phyloP scores from a whole-genome alignment of 2,797 vertebrate genomes.

The Spea hammondii region DNA sequence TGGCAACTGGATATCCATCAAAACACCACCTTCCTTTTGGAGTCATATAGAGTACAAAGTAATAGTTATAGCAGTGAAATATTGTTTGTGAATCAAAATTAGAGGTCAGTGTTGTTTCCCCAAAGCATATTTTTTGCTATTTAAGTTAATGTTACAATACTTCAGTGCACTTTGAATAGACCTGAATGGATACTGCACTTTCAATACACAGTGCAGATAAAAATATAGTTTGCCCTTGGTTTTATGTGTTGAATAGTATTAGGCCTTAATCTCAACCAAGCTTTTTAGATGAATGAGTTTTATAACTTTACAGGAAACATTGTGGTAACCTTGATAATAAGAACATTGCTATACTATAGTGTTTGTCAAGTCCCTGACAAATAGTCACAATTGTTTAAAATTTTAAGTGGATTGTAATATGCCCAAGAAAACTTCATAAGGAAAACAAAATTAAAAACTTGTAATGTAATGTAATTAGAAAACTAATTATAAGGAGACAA shows the following conservation, averaged over 20 bases:
- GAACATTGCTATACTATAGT: slow-evolving; percentile 32
- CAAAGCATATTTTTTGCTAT: slow-evolving; percentile 38
- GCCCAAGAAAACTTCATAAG: not conserved
- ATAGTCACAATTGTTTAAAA: slow-evolving; percentile 5
- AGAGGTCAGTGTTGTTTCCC: slow-evolving; percentile 48
- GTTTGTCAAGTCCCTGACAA: slow-evolving; percentile 32
- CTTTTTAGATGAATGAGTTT: slow-evolving; percentile 52
- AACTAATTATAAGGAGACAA: no score
- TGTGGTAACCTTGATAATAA: slow-evolving; percentile 48
- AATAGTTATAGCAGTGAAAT: slow-evolving; percentile 16
- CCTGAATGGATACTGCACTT: slow-evolving; percentile 51
- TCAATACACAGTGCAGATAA: slow-evolving; percentile 51
- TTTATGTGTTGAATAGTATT: slow-evolving; percentile 49
- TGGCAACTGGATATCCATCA: not conserved
- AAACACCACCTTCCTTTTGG: slow-evolving; percentile 3
- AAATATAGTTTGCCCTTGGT: slow-evolving; percentile 48
- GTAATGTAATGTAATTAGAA: no score
- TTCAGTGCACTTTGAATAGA: slow-evolving; percentile 49
- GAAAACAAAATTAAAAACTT: no score
- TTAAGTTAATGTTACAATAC: slow-evolving; percentile 53
- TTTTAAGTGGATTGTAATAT: not conserved
- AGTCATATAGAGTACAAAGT: slow-evolving; percentile 13
- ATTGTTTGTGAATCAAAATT: slow-evolving; percentile 41
- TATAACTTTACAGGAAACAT: slow-evolving; percentile 50
- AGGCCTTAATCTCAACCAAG: slow-evolving; percentile 49